Percentiles rank a stretch among this genome's conserved stretches.
phyloP scores from a whole-genome alignment of 23 tunicate genomes.

The Trididemnum clinides region DNA sequence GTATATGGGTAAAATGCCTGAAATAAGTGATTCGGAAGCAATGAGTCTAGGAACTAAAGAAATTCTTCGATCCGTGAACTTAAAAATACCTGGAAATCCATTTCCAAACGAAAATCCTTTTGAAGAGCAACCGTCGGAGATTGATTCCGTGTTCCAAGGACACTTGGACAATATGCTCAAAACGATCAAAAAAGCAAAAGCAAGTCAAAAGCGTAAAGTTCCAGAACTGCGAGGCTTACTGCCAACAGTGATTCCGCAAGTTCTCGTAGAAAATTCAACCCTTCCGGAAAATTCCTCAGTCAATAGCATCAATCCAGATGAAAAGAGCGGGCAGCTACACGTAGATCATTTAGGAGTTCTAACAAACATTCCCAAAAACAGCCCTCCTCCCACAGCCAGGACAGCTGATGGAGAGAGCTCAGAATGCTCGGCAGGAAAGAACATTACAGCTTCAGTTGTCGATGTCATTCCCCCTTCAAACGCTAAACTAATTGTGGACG shows the following conservation, averaged over 20 bases:
- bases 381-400: slow-evolving; percentile 39
- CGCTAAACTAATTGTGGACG: background rate
- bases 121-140: slow-evolving; percentile 28
- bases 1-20: slow-evolving; percentile 39
- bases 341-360: background rate
- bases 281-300: background rate
- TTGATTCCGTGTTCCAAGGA: slow-evolving; percentile 71
- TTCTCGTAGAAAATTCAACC: background rate
- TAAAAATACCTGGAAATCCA: slow-evolving; percentile 14
- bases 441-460: background rate
- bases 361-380: slow-evolving; percentile 30
- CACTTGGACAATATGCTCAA: slow-evolving; percentile 74
- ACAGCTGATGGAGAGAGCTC: background rate
- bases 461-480: background rate
- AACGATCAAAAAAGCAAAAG: slow-evolving; percentile 67
- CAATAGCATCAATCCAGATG: background rate
- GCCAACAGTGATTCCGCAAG: slow-evolving; percentile 50
- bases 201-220: slow-evolving; percentile 17
- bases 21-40: slow-evolving; percentile 20
- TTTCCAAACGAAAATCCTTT: background rate
- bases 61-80: slow-evolving; percentile 2
- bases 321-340: background rate
- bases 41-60: slow-evolving; percentile 31
- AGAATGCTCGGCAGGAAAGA: background rate
- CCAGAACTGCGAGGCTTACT: slow-evolving; percentile 47